Conservation (phyloP, 2,113 vertebrate species). For the Onychostoma macrolepis region DNA sequence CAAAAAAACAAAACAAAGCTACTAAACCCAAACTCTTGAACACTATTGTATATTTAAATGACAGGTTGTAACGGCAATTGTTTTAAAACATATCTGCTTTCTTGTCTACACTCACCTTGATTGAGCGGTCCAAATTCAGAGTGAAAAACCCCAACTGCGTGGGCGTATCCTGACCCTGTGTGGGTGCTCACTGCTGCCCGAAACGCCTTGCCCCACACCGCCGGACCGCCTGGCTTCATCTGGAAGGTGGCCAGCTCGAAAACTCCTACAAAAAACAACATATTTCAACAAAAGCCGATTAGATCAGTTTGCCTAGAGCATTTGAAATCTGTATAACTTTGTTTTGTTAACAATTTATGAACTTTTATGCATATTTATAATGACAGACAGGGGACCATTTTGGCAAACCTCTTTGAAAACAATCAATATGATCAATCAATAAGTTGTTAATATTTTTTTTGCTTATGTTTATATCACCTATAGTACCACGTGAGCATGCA, state of each 20-base stretch:
- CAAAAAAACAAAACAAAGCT: too few species aligned
- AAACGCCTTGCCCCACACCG: conserved; percentile 84
- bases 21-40: too few species aligned
- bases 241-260: conserved; percentile 87
- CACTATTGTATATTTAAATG: background rate
- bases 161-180: conserved; percentile 80
- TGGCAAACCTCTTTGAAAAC: background rate
- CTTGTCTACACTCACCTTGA: conserved; percentile 75
- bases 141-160: conserved; percentile 85
- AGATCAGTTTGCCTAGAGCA: background rate
- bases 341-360: background rate
- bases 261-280: conserved; percentile 77
- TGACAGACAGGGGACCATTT: background rate
- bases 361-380: background rate
- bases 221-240: conserved; percentile 89
- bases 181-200: conserved; percentile 78
- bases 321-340: background rate
- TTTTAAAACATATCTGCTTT: background rate
- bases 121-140: conserved; percentile 86
- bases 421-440: background rate
- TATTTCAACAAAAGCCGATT: background rate
- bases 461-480: background rate
- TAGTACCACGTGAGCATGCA: background rate
- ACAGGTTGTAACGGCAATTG: background rate
- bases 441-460: background rate